A percentile compares a stretch with the other conserved stretches of the same genome.
Conservation (phyloP, 2,888 invertebrate genomes). For the Macrophya annulata region DNA sequence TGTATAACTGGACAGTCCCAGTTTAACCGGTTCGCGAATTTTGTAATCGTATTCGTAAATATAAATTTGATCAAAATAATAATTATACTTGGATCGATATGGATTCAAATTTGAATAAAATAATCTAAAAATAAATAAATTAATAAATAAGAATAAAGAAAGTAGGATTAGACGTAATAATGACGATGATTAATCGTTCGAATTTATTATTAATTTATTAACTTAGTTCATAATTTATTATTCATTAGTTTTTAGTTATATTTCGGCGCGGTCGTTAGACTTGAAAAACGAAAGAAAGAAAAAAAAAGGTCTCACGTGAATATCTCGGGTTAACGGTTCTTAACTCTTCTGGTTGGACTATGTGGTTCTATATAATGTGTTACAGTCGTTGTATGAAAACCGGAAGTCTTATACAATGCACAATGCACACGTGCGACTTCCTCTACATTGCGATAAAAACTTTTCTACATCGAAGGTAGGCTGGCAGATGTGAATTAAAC, state of each 20-base stretch:
- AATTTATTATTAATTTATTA: background rate
- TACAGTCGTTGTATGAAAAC: constrained; percentile 55
- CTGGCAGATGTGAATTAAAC: constrained; percentile 20
- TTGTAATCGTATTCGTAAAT: constrained; percentile 11
- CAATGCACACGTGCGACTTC: constrained; percentile 62
- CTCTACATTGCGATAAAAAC: constrained; percentile 64
- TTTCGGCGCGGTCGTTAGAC: constrained; percentile 17
- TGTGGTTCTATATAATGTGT: constrained; percentile 14
- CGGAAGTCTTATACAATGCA: constrained; percentile 65
- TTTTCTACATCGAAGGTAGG: background rate
- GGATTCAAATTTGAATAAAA: background rate
- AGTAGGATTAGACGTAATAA: background rate
- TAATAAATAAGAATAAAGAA: background rate
- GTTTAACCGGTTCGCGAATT: background rate
- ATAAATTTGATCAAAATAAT: background rate
- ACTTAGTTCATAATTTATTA: background rate
- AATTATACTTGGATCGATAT: background rate
- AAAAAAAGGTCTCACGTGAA: constrained; percentile 50
- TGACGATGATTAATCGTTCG: background rate
- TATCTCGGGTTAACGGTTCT: constrained; percentile 60
- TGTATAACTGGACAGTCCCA: background rate
- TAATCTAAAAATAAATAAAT: background rate
- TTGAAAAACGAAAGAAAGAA: constrained; percentile 27
- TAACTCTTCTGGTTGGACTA: constrained; percentile 33
- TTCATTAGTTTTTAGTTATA: background rate